A percentile compares a stretch with the other conserved stretches of the same genome.
Evolutionary conservation across 2,113 vertebrate genomes (phyloP).

Genomic region (Chamaetylas fuelleborni): DNA sequence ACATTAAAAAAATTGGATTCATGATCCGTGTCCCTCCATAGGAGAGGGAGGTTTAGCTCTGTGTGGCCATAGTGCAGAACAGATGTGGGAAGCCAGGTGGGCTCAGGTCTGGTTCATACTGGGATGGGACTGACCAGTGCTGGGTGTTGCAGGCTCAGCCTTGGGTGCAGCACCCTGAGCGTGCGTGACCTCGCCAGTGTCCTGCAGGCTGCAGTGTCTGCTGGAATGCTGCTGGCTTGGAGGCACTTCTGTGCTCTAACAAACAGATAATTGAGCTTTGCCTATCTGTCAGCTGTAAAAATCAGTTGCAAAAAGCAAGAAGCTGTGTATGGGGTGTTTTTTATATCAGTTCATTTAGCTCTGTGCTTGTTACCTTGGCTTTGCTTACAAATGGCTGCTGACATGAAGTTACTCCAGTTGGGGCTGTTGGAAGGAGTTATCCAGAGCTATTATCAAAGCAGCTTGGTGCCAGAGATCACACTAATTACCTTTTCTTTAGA

Average conservation of each 20-base stretch:
- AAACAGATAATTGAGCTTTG: neutral
- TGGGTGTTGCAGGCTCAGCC: neutral
- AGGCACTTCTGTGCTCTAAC: neutral
- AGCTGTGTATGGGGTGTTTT: accelerated
- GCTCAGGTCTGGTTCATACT: neutral
- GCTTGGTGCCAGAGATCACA: neutral
- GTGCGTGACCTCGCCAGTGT: neutral
- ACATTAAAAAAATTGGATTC: neutral
- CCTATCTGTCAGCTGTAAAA: neutral
- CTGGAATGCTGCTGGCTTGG: neutral
- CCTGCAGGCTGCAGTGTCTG: neutral
- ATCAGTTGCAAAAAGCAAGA: neutral
- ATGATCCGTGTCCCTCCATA: accelerated
- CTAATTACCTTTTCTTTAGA: neutral
- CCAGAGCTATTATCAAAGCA: neutral
- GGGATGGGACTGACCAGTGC: neutral
- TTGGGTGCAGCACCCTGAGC: neutral
- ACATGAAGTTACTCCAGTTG: neutral
- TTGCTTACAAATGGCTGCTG: neutral
- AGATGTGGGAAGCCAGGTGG: neutral
- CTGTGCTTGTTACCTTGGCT: neutral
- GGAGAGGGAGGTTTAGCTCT: neutral
- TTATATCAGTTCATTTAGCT: neutral
- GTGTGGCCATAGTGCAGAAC: neutral
- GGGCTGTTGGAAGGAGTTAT: neutral